phyloP scores from a whole-genome alignment of 2,113 vertebrate genomes.

The Heterochromis multidens region DNA sequence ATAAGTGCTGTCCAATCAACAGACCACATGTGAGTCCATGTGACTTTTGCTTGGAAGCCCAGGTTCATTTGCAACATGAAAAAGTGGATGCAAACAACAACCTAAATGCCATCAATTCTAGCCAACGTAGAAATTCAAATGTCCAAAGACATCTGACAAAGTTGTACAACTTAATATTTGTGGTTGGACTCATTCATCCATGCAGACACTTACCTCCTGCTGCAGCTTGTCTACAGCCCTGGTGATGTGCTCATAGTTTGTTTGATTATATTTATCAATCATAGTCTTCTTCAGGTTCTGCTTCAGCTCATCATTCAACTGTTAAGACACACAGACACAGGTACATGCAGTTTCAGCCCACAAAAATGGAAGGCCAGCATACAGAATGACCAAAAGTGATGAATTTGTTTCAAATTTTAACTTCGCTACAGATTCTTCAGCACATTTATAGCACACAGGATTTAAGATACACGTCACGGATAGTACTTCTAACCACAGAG shows the following conservation, averaged over 20 bases:
- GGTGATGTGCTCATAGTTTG: slow-evolving; percentile 81
- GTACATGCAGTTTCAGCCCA: neutral
- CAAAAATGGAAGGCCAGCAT: neutral
- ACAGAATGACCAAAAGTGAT: neutral
- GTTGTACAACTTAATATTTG: neutral
- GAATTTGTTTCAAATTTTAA: neutral
- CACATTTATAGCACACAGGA: neutral
- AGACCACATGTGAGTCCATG: slow-evolving; percentile 1
- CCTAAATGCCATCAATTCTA: neutral
- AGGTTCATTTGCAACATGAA: neutral
- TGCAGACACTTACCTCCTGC: slow-evolving; percentile 66
- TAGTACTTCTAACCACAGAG: neutral
- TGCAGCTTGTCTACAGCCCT: slow-evolving; percentile 79
- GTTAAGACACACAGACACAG: slow-evolving; percentile 3
- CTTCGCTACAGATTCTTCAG: neutral
- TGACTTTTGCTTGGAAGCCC: neutral
- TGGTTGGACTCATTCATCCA: neutral
- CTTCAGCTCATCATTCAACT: slow-evolving; percentile 94
- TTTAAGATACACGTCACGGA: neutral
- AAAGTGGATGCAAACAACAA: neutral
- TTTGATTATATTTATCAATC: slow-evolving; percentile 81
- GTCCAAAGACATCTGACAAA: neutral
- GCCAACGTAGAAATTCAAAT: neutral
- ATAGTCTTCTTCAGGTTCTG: slow-evolving; percentile 88
- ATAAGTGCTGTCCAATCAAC: neutral